phyloP scores from a whole-genome alignment of 2,113 vertebrate species.

The Labrus mixtus region DNA sequence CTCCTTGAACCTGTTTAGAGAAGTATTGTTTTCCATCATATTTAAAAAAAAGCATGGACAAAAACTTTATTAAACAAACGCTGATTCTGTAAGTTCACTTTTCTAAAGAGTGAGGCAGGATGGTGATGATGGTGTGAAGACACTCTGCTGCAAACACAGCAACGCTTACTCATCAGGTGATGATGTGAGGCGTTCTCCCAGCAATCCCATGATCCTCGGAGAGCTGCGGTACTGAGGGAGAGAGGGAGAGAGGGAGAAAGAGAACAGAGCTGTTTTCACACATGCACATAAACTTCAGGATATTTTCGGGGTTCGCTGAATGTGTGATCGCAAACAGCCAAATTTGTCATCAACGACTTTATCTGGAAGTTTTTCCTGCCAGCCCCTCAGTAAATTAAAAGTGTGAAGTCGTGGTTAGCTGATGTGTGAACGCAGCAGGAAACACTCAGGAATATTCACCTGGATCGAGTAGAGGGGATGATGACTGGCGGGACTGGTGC shows the following conservation, averaged over 20 bases:
- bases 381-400: no score
- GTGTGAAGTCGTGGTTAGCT: no score
- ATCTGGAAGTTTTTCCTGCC: no score
- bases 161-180: neutral
- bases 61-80: neutral
- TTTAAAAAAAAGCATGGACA: neutral
- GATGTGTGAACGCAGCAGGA: no score
- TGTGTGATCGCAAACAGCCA: no score
- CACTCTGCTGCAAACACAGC: neutral
- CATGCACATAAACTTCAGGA: no score
- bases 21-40: neutral
- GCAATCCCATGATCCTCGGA: slow-evolving; percentile 16
- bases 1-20: no score
- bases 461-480: no score
- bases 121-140: neutral
- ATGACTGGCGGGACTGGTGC: no score
- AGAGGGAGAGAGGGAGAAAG: neutral
- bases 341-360: no score
- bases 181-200: neutral
- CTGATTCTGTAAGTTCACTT: neutral
- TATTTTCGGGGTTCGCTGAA: no score
- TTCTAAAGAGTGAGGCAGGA: neutral
- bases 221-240: neutral
- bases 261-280: neutral
- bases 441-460: no score